Conservation (phyloP, 2,797 vertebrate genomes). For the Diplodus puntazzo region DNA sequence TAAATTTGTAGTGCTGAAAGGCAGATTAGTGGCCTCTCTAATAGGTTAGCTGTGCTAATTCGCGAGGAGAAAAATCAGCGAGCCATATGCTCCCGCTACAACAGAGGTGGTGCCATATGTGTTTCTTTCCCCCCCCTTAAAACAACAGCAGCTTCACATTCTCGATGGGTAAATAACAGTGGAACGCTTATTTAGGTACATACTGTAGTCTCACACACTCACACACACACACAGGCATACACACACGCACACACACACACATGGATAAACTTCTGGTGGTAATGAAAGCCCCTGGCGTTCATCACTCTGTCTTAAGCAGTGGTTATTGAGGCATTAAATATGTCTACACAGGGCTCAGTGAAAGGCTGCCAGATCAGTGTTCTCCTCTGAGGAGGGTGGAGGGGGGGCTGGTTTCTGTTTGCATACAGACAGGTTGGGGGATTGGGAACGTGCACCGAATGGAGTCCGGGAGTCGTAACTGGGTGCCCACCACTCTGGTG, state of each 20-base stretch:
- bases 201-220: conserved; percentile 35
- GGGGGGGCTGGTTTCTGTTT: conserved; percentile 67
- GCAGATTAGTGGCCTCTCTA: conserved; percentile 41
- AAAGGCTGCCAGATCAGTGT: conserved; percentile 81
- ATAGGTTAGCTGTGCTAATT: conserved; percentile 44
- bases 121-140: conserved; percentile 16
- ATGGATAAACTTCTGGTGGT: conserved; percentile 67
- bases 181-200: conserved; percentile 60
- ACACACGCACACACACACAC: conserved; percentile 31
- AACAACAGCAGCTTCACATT: conserved; percentile 68
- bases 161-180: conserved; percentile 50
- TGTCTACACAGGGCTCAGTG: conserved; percentile 84
- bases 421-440: conserved; percentile 85
- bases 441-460: conserved; percentile 79
- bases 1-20: conserved; percentile 49
- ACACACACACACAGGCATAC: conserved; percentile 1
- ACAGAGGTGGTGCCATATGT: conserved; percentile 31
- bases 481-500: conserved; percentile 82
- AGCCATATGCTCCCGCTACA: conserved; percentile 34
- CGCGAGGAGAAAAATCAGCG: conserved; percentile 16
- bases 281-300: conserved; percentile 82
- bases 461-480: conserved; percentile 79
- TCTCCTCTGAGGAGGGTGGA: conserved; percentile 74
- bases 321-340: conserved; percentile 87
- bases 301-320: conserved; percentile 83